Evolutionary conservation across 2,113 vertebrate genomes (phyloP).

Genomic region (Canis aureus): DNA sequence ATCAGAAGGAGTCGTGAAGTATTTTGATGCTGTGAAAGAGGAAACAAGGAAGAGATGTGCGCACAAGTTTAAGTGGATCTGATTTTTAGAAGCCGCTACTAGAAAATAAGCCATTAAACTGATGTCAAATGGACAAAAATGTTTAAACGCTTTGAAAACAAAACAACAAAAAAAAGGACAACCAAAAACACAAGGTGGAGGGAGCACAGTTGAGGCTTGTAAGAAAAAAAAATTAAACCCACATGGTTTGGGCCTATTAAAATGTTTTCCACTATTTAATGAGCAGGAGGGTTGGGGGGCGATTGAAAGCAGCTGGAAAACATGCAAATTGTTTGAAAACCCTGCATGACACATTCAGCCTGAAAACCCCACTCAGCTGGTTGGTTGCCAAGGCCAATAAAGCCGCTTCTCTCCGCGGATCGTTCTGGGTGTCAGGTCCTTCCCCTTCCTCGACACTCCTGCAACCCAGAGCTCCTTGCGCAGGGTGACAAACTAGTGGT

Average conservation of each 20-base stretch:
- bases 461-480: constrained; percentile 89
- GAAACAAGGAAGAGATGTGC: neutral
- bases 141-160: neutral
- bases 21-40: neutral
- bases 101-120: neutral
- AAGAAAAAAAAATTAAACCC: constrained; percentile 29
- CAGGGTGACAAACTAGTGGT: constrained; percentile 87
- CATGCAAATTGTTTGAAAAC: constrained; percentile 61
- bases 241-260: constrained; percentile 89
- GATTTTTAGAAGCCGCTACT: neutral
- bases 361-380: constrained; percentile 72
- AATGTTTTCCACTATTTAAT: constrained; percentile 84
- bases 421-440: constrained; percentile 53
- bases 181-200: neutral
- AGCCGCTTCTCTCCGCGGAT: constrained; percentile 63
- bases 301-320: constrained; percentile 62
- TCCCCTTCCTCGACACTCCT: constrained; percentile 89
- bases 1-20: neutral
- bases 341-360: constrained; percentile 65
- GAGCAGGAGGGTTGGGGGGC: neutral
- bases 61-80: neutral
- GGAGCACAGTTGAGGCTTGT: constrained; percentile 84
- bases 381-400: constrained; percentile 68
- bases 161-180: neutral
- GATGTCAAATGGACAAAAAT: neutral